Evolutionary conservation across 1,140 invertebrate species (phyloP).

Genomic region (Fopius arisanus): DNA sequence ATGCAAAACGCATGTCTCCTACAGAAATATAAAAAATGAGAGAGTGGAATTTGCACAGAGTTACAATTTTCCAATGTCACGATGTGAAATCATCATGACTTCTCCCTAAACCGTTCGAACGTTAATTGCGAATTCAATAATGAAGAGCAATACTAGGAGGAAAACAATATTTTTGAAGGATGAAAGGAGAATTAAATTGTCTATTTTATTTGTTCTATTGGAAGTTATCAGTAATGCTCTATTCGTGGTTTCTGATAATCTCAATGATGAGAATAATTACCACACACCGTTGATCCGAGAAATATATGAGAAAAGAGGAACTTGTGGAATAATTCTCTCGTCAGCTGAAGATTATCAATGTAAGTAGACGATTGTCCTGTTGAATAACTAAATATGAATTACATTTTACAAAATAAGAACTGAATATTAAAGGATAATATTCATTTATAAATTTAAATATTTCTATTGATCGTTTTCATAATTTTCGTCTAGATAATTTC

Average conservation of each 20-base stretch:
- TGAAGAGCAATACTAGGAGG: too few relatives aligned
- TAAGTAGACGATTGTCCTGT: too few relatives aligned
- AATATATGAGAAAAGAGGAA: not conserved
- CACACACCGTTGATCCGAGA: not conserved
- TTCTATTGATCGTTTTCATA: too few relatives aligned
- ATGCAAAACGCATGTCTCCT: not conserved
- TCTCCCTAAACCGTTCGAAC: too few relatives aligned
- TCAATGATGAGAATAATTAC: not conserved
- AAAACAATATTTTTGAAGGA: not conserved
- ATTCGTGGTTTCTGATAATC: not conserved
- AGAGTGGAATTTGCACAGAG: not conserved
- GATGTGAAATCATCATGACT: too few relatives aligned
- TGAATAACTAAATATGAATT: too few relatives aligned
- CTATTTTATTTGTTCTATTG: not conserved
- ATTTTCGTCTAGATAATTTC: too few relatives aligned
- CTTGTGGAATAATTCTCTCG: not conserved
- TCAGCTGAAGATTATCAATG: not conserved
- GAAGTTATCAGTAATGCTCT: not conserved
- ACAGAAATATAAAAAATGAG: not conserved
- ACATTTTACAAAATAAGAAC: too few relatives aligned
- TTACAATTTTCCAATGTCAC: not conserved
- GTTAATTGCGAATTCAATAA: too few relatives aligned
- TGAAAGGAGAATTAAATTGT: not conserved
- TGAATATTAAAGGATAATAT: too few relatives aligned
- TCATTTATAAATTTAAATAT: too few relatives aligned